phyloP scores from a whole-genome alignment of 2,113 vertebrate species.

The Vimba vimba region DNA sequence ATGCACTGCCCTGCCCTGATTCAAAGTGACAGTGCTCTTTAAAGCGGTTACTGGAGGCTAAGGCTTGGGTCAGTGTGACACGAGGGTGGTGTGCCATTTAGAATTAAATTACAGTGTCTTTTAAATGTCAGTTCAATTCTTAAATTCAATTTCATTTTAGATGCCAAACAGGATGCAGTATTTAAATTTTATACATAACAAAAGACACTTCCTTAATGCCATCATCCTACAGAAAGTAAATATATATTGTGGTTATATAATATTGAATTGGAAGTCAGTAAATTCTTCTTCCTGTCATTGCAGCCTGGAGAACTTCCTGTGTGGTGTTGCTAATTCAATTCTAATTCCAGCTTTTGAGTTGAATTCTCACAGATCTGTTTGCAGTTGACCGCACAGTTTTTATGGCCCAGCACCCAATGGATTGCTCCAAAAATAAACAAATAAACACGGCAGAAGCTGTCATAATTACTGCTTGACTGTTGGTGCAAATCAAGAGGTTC shows the following conservation, averaged over 20 bases:
- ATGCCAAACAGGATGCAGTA: background rate
- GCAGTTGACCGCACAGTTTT: background rate
- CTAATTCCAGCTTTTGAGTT: background rate
- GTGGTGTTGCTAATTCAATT: background rate
- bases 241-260: too few relatives aligned
- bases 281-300: constrained; percentile 27
- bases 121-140: background rate
- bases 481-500: constrained; percentile 54
- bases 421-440: background rate
- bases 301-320: background rate
- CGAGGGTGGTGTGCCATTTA: background rate
- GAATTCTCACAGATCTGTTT: constrained; percentile 1
- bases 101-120: background rate
- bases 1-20: background rate
- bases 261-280: background rate
- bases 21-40: constrained; percentile 44
- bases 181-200: too few relatives aligned
- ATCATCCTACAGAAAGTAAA: too few relatives aligned
- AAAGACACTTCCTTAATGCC: too few relatives aligned
- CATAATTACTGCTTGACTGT: constrained; percentile 56
- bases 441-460: constrained; percentile 18
- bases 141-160: background rate
- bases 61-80: background rate
- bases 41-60: constrained; percentile 30
- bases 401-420: background rate